Percentiles rank a stretch among this genome's conserved stretches.
These are phyloP conservation scores for Pyxicephalus adspersus DNA, from an alignment of 2,113 vertebrate genomes.

Conservation along the genomic window DNA sequence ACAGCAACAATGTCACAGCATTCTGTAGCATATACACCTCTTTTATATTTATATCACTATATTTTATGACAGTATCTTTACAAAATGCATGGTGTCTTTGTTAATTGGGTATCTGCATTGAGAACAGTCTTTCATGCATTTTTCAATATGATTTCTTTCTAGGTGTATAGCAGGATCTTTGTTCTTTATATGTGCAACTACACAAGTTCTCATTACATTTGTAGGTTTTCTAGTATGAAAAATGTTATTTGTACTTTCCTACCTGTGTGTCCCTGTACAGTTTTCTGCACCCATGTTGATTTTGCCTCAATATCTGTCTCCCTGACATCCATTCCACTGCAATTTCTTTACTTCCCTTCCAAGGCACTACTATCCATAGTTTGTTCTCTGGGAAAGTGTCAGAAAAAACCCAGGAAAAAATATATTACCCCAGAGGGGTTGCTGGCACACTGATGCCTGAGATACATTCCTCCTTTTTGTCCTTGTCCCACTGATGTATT, in stretches of 20 bases:
- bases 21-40: conserved; percentile 30
- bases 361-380: conserved; percentile 43
- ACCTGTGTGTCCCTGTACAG: background rate
- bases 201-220: conserved; percentile 20
- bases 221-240: conserved; percentile 13
- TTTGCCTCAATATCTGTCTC: conserved; percentile 13
- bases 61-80: conserved; percentile 22
- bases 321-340: conserved; percentile 2
- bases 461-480: conserved; percentile 57
- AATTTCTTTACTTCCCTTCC: conserved; percentile 12
- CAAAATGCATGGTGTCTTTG: conserved; percentile 10
- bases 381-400: conserved; percentile 17
- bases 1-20: conserved; percentile 18
- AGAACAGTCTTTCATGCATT: conserved; percentile 19
- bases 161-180: background rate
- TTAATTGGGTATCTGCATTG: background rate
- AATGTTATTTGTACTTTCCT: background rate
- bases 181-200: conserved; percentile 1
- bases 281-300: conserved; percentile 3
- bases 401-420: conserved; percentile 2
- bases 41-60: conserved; percentile 18
- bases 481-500: conserved; percentile 66
- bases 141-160: background rate
- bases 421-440: conserved; percentile 62
- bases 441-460: conserved; percentile 64